Percentiles rank a stretch among this genome's conserved stretches.
Conservation (phyloP, 2,888 invertebrate genomes). For the Dichetophora obliterata region DNA sequence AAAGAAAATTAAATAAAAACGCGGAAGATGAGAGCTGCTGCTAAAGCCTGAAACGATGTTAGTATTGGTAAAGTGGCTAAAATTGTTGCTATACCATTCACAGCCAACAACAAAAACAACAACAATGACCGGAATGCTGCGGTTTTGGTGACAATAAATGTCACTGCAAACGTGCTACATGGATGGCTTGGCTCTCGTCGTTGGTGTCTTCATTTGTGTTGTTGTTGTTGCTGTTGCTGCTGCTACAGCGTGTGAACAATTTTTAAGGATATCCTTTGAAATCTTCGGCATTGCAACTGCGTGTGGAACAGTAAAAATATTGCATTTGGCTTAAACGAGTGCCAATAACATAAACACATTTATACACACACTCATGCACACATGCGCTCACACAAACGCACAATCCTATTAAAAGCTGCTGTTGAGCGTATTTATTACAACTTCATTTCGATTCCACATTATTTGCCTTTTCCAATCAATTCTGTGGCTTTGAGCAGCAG, state of each 20-base stretch:
- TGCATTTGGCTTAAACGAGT: constrained; percentile 55
- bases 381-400: too few species aligned
- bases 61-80: too few species aligned
- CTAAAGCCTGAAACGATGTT: too few species aligned
- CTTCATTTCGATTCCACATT: too few species aligned
- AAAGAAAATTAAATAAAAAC: neutral
- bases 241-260: constrained; percentile 35
- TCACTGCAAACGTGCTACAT: constrained; percentile 36
- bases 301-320: constrained; percentile 43
- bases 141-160: constrained; percentile 44
- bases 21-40: neutral
- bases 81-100: neutral
- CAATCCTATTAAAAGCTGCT: too few species aligned
- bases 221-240: neutral
- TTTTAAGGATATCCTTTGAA: too few species aligned
- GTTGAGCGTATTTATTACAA: too few species aligned
- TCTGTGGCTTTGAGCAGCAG: too few species aligned
- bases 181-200: neutral
- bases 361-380: too few species aligned
- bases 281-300: neutral
- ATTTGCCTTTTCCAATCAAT: too few species aligned
- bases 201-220: constrained; percentile 38
- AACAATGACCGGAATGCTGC: neutral
- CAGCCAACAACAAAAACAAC: neutral
- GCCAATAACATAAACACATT: constrained; percentile 45